These are phyloP conservation scores for Calidris pugnax DNA, from an alignment of 2,113 vertebrate genomes.

Conservation along the genomic window DNA sequence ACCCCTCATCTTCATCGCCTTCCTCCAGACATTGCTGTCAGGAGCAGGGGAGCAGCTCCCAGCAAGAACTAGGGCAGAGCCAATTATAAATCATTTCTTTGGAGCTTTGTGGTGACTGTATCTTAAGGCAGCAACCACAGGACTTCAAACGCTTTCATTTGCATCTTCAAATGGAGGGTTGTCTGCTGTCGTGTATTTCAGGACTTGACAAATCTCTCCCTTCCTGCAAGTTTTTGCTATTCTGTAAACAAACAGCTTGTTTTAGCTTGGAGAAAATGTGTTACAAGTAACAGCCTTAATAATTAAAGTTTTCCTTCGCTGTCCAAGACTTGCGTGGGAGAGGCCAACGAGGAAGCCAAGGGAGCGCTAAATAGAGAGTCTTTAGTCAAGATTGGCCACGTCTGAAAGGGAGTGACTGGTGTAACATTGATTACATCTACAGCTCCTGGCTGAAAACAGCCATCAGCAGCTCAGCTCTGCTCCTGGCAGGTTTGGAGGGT, in stretches of 20 bases:
- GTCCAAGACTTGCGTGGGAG: background rate
- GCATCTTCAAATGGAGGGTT: background rate
- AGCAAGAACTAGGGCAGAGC: background rate
- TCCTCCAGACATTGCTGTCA: background rate
- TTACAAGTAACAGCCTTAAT: background rate
- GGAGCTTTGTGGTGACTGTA: background rate
- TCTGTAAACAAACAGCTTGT: background rate
- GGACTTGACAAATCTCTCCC: background rate
- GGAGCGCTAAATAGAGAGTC: background rate
- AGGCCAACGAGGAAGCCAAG: background rate
- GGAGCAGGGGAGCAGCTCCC: background rate
- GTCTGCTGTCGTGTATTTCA: background rate
- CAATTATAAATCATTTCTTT: background rate
- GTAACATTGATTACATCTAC: background rate
- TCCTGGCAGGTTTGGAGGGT: background rate
- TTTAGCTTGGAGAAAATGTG: background rate
- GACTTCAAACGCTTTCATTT: background rate
- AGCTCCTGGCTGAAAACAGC: background rate
- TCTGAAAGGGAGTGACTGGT: fast-evolving
- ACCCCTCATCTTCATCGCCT: background rate
- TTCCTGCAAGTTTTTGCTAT: background rate
- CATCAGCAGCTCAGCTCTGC: background rate
- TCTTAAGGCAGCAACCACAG: background rate
- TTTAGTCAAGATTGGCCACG: background rate
- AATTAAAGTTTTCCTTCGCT: background rate